A percentile compares a stretch with the other conserved stretches of the same genome.
phyloP scores from a whole-genome alignment of 37 sponge, comb jelly and placozoan species.

The Beroe forskalii region DNA sequence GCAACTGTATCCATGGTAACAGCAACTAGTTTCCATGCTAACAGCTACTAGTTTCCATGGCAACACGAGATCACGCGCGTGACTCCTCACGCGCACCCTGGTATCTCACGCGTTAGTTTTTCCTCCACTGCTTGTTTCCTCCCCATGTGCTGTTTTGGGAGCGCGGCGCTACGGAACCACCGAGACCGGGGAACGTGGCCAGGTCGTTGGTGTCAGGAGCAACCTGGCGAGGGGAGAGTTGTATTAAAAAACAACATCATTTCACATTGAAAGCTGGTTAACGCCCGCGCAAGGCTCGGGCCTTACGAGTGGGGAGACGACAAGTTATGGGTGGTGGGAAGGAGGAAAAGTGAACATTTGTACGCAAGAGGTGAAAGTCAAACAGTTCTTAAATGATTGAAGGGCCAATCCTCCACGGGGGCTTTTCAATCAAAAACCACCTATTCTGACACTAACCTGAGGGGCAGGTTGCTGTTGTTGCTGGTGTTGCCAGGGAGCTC shows the following conservation, averaged over 20 bases:
- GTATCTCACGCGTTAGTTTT: neutral
- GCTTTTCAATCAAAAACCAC: too few species aligned
- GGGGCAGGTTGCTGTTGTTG: slow-evolving; percentile 29
- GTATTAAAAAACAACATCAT: too few species aligned
- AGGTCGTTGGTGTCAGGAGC: slow-evolving; percentile 17
- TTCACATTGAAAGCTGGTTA: too few species aligned
- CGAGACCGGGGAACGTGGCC: slow-evolving; percentile 24
- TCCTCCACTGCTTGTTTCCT: slow-evolving; percentile 23
- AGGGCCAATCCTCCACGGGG: too few species aligned
- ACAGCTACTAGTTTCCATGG: neutral
- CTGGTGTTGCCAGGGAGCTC: slow-evolving; percentile 17
- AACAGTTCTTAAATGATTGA: neutral
- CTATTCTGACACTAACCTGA: neutral
- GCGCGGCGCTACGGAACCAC: neutral
- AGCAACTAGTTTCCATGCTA: neutral
- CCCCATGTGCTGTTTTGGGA: neutral
- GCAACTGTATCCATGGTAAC: neutral
- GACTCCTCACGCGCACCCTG: neutral
- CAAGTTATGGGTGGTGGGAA: neutral
- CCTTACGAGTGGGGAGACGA: too few species aligned
- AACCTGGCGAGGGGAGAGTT: neutral
- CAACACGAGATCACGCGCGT: neutral
- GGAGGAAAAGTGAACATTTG: neutral
- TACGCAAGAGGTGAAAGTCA: neutral
- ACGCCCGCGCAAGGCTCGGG: too few species aligned